Conservation (phyloP, 1,140 invertebrate genomes). For the Heterodera schachtii region DNA sequence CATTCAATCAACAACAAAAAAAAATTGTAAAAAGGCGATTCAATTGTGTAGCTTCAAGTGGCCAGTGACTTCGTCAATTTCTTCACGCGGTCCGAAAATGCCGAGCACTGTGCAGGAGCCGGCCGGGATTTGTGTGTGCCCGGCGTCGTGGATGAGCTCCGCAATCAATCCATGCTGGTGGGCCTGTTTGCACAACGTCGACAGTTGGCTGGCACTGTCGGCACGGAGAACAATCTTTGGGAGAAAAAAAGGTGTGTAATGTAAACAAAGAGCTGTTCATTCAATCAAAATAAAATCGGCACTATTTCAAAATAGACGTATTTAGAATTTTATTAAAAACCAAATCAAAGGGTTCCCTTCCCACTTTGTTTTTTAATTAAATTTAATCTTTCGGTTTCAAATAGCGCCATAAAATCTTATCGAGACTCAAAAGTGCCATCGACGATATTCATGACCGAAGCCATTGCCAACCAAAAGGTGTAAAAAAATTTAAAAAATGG, state of each 20-base stretch:
- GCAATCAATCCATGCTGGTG: constrained; percentile 68
- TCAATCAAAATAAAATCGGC: too few relatives aligned
- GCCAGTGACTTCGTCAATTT: constrained; percentile 68
- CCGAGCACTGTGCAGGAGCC: constrained; percentile 68
- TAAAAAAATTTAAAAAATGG: too few relatives aligned
- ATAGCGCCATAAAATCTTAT: too few relatives aligned
- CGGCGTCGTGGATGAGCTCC: constrained; percentile 72
- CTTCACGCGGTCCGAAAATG: constrained; percentile 67
- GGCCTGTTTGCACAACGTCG: constrained; percentile 69
- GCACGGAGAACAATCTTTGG: constrained; percentile 35
- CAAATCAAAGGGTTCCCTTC: too few relatives aligned
- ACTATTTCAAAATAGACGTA: too few relatives aligned
- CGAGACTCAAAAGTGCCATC: too few relatives aligned
- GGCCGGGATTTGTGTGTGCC: constrained; percentile 71
- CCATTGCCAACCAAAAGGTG: too few relatives aligned
- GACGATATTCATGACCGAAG: too few relatives aligned
- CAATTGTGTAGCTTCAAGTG: constrained; percentile 62
- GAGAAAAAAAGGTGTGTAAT: constrained; percentile 8
- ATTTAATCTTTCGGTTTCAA: too few relatives aligned
- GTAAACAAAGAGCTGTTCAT: too few relatives aligned
- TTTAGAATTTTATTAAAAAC: too few relatives aligned
- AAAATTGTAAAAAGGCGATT: background rate
- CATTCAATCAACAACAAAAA: background rate
- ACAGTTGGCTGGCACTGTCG: constrained; percentile 67
- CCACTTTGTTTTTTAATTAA: too few relatives aligned